Base-by-base conservation (phyloP, 2,888 invertebrate genomes). In the Aporophyla lueneburgensis region DNA sequence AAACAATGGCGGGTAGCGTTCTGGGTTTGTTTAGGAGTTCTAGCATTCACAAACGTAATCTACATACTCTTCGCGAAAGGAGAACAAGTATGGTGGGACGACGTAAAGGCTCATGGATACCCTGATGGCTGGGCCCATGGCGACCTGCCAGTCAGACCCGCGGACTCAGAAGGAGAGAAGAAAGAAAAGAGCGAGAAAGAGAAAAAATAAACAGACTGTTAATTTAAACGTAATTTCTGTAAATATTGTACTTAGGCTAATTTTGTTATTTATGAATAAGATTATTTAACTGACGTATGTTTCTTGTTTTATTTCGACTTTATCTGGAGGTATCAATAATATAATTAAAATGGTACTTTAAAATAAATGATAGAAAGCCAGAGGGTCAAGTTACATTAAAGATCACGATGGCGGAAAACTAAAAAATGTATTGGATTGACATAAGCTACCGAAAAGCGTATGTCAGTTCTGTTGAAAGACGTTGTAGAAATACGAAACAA, bases 1-100 rank as follows among this genome's bases (percentile, higher is more conserved):
- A 92, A 93, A 33, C 97, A 98, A 95, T 99, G 99, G 99, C 97
- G 98, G 40, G 89, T 97, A 0, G 98, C 98, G 0, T 98, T 98
- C 92, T 98, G 98, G 98, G 97, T 98, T 54, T 97, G 98, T 61
- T 97, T 98, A 12, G 97, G 91, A 0, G 97, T 98, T 5, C 97
- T 98, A 79, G 93, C 97, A 0, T 78, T 97, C 1, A 98, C 98
- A 2, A 98, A 98, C 89, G 58, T 98, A 0, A 89, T 98, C 14
- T 99, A 98, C 92, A 87, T 98, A 5, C 71, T 98, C 7, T 98
- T 97, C 91, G 98, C 98, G 0, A 97, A 98, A 82, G 98, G 98
- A 0, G 98, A 98, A 61, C 97, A 98, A 54, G 97, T 98, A 80
- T 97, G 97, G 90, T 99, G 98, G 98, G 98, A 98, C 88, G 97